These are phyloP conservation scores for Diploptera punctata DNA, from an alignment of 2,888 invertebrate genomes.

Conservation along the genomic window DNA sequence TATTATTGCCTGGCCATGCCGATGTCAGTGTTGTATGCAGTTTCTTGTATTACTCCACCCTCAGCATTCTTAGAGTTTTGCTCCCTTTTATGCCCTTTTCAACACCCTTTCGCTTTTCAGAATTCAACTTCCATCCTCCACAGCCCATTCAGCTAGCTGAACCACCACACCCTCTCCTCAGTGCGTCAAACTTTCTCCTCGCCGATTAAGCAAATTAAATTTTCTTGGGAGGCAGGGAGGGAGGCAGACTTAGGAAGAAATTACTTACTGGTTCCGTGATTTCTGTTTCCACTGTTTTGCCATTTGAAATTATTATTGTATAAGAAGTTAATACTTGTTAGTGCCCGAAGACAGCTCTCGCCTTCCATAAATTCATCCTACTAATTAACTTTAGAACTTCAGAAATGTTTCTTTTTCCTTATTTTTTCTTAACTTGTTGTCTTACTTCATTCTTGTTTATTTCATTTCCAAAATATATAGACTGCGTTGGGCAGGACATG, in stretches of 20 bases:
- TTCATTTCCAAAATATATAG: neutral
- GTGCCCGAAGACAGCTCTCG: conserved; percentile 5
- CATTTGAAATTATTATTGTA: conserved; percentile 37
- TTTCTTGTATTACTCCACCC: neutral
- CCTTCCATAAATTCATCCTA: conserved; percentile 31
- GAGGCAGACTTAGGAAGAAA: conserved; percentile 33
- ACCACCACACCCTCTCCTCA: neutral
- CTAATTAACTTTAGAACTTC: conserved; percentile 38
- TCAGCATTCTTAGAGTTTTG: neutral
- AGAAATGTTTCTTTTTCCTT: conserved; percentile 26
- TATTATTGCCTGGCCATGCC: conserved; percentile 3
- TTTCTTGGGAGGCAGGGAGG: conserved; percentile 29
- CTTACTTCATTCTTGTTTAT: neutral
- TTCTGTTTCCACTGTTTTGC: conserved; percentile 38
- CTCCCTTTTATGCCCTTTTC: neutral
- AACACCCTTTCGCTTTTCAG: conserved; percentile 11
- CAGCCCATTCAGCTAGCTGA: conserved; percentile 1
- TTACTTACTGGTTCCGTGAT: conserved; percentile 34
- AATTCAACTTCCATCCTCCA: neutral
- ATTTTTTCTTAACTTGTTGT: neutral
- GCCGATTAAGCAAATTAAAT: conserved; percentile 42
- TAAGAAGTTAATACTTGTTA: conserved; percentile 29
- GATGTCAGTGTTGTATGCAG: neutral
- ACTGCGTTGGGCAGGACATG: too few relatives aligned
- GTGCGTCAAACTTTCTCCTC: conserved; percentile 27